Conservation (phyloP, 2,888 invertebrate species). For the Drosophila multiciliata region DNA sequence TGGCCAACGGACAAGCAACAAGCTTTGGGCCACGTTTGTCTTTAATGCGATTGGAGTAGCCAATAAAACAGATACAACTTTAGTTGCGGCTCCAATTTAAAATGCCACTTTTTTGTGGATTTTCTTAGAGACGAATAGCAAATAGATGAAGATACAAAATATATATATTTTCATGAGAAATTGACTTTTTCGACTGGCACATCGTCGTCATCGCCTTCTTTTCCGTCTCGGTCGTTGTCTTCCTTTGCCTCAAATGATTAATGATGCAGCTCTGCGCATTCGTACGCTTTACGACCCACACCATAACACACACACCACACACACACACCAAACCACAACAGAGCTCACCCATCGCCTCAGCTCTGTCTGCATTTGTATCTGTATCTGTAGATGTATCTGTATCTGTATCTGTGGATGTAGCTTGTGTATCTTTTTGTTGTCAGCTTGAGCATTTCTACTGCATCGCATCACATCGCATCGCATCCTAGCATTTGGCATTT, state of each 20-base stretch:
- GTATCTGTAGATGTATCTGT: conserved; percentile 35
- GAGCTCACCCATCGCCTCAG: conserved; percentile 25
- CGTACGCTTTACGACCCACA: conserved; percentile 62
- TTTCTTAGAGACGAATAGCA: conserved; percentile 65
- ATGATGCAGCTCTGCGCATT: conserved; percentile 79
- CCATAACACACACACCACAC: conserved; percentile 1
- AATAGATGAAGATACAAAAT: conserved; percentile 75
- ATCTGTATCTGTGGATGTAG: conserved; percentile 26
- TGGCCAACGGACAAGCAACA: conserved; percentile 19
- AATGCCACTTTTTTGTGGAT: conserved; percentile 55
- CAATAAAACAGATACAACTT: conserved; percentile 36
- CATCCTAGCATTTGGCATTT: conserved; percentile 63
- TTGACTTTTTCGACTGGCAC: conserved; percentile 77
- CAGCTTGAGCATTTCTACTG: conserved; percentile 59
- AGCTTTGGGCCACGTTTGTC: conserved; percentile 44
- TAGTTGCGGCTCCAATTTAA: conserved; percentile 42
- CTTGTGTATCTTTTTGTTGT: conserved; percentile 49
- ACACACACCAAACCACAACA: conserved; percentile 28
- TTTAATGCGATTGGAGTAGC: conserved; percentile 19
- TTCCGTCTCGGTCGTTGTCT: conserved; percentile 66
- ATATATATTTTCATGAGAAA: conserved; percentile 80
- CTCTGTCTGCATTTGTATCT: conserved; percentile 49
- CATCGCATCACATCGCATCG: conserved; percentile 54
- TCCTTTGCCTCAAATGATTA: conserved; percentile 81
- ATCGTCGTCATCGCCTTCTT: conserved; percentile 54